These are phyloP conservation scores for Brachirus orientalis DNA, from an alignment of 2,113 vertebrate species.

Conservation along the genomic window DNA sequence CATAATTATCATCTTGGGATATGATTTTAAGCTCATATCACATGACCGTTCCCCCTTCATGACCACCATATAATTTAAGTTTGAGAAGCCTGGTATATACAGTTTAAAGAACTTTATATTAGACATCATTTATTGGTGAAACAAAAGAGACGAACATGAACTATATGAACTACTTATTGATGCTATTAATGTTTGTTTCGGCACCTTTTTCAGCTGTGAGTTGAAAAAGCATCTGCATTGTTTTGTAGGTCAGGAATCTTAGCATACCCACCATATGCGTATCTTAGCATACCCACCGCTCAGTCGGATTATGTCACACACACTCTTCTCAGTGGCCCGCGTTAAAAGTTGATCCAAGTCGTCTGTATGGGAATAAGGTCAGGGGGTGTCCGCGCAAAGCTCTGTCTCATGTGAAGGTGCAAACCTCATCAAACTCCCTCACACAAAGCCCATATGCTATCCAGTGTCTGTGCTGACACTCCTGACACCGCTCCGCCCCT, in stretches of 20 bases:
- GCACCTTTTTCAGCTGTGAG: not conserved
- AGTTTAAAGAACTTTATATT: no score
- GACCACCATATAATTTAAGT: no score
- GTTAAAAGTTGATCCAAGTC: not conserved
- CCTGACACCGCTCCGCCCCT: conserved; percentile 16
- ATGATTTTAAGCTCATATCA: no score
- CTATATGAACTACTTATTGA: no score
- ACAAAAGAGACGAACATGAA: no score
- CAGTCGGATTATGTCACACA: conserved; percentile 18
- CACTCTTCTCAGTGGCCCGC: not conserved
- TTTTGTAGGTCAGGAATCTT: not conserved
- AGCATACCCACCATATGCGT: not conserved
- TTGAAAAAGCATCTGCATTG: no score
- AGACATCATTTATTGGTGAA: no score
- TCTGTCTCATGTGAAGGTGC: conserved; percentile 49
- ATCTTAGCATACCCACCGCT: not conserved
- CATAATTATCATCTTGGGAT: no score
- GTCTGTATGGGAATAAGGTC: conserved; percentile 54
- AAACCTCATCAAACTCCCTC: not conserved
- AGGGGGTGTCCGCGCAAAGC: conserved; percentile 43
- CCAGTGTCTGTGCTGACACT: conserved; percentile 15
- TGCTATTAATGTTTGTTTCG: no score
- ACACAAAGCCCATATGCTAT: conserved; percentile 29
- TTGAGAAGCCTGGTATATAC: no score
- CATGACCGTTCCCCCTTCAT: no score